phyloP scores from a whole-genome alignment of 1,140 invertebrate genomes.

The Arion vulgaris region DNA sequence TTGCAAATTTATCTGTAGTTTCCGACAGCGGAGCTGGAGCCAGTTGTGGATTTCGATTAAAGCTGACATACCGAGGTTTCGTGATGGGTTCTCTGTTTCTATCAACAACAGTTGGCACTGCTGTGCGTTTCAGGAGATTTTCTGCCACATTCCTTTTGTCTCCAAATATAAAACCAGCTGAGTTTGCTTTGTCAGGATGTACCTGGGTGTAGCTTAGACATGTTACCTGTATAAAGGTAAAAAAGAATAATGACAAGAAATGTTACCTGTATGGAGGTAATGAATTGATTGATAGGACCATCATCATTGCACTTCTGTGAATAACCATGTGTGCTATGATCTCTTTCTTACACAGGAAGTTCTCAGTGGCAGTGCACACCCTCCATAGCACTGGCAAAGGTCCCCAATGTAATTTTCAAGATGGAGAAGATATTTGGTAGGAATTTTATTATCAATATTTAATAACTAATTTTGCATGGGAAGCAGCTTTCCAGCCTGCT shows the following conservation, averaged over 20 bases:
- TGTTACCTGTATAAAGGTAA: background rate
- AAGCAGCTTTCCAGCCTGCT: too few relatives aligned
- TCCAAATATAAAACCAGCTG: background rate
- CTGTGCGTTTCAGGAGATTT: background rate
- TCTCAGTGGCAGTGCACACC: too few relatives aligned
- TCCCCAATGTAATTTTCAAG: too few relatives aligned
- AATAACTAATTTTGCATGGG: too few relatives aligned
- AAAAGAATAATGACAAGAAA: background rate
- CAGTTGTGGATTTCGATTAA: constrained; percentile 32
- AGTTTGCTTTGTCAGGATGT: background rate
- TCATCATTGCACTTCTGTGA: too few relatives aligned
- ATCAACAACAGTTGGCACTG: constrained; percentile 19
- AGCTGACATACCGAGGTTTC: constrained; percentile 18
- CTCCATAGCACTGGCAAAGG: too few relatives aligned
- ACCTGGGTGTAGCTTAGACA: background rate
- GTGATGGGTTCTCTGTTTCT: background rate
- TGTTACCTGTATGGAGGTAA: too few relatives aligned
- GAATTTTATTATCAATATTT: too few relatives aligned
- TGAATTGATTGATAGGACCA: too few relatives aligned
- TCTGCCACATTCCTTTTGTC: constrained; percentile 29
- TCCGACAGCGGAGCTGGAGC: constrained; percentile 42
- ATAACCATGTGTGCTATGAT: too few relatives aligned
- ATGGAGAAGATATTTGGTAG: too few relatives aligned
- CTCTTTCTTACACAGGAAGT: too few relatives aligned
- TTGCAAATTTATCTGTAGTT: constrained; percentile 61